Percentiles rank a stretch among this genome's conserved stretches.
Evolutionary conservation across 2,888 invertebrate genomes (phyloP).

Genomic region (Halictus quadricinctus): DNA sequence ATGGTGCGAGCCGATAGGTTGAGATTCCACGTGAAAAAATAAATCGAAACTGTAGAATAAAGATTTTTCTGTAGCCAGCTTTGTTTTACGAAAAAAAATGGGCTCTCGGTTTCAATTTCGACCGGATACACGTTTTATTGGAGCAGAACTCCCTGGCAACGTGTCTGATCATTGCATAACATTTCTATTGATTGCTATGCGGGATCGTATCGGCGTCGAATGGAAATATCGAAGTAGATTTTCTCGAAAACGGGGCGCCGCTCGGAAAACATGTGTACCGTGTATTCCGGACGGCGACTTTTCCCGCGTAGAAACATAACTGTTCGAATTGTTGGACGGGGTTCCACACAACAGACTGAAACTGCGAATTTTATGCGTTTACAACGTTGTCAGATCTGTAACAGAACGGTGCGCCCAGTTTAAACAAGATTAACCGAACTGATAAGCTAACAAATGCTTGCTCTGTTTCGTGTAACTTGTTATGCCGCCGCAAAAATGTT

Average conservation of each 20-base stretch:
- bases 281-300: not conserved
- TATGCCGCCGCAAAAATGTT: not conserved
- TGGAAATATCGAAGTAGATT: conserved; percentile 1
- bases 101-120: not conserved
- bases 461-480: not conserved
- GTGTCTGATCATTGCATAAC: not conserved
- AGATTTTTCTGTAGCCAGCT: not conserved
- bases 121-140: not conserved
- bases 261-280: not conserved
- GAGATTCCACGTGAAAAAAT: not conserved
- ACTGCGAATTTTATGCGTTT: not conserved
- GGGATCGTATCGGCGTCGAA: not conserved
- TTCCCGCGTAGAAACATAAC: not conserved
- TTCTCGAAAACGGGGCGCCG: not conserved
- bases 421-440: conserved; percentile 1
- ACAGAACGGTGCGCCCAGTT: not conserved
- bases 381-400: not conserved
- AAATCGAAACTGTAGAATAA: not conserved
- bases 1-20: not conserved
- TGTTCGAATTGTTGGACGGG: not conserved
- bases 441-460: not conserved
- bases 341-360: not conserved
- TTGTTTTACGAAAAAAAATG: not conserved
- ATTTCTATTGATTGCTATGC: not conserved
- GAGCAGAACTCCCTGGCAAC: not conserved